Conservation (phyloP, 2,113 vertebrate genomes). For the Malurus cyaneus region DNA sequence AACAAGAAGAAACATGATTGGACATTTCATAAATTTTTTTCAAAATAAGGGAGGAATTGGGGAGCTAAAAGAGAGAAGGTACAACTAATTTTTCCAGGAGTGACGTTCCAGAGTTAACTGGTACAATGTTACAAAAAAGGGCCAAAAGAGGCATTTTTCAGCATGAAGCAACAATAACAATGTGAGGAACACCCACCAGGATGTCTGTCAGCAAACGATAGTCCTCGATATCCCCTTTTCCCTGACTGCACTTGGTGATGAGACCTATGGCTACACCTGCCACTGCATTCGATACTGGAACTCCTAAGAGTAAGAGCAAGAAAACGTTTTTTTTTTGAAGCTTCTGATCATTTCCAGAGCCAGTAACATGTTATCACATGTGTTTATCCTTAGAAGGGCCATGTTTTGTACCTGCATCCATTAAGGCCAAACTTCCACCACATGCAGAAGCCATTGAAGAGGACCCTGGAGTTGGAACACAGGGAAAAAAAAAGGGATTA, state of each 20-base stretch:
- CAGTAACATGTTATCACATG: not conserved
- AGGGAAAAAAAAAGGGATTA: not conserved
- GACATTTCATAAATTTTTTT: not conserved
- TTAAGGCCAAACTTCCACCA: conserved; percentile 91
- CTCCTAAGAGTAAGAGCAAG: conserved; percentile 75
- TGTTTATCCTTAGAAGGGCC: fast-evolving
- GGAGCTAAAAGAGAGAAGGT: not conserved
- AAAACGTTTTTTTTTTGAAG: not conserved
- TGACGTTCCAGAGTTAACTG: not conserved
- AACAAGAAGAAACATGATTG: not conserved
- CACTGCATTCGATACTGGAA: conserved; percentile 88
- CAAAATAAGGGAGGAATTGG: not conserved
- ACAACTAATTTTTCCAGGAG: not conserved
- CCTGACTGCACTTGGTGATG: conserved; percentile 78
- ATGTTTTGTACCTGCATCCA: conserved; percentile 90
- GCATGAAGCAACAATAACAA: fast-evolving
- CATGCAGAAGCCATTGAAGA: conserved; percentile 98
- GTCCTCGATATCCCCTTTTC: conserved; percentile 85
- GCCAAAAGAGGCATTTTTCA: not conserved
- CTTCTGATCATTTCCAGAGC: not conserved
- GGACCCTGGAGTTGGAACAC: conserved; percentile 76
- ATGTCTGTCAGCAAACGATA: conserved; percentile 96
- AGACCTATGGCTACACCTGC: conserved; percentile 94
- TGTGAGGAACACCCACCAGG: conserved; percentile 78
- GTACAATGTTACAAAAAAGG: not conserved